Evolutionary conservation across 2,797 vertebrate genomes (phyloP).

Genomic region (Philypnodon macrostomus): DNA sequence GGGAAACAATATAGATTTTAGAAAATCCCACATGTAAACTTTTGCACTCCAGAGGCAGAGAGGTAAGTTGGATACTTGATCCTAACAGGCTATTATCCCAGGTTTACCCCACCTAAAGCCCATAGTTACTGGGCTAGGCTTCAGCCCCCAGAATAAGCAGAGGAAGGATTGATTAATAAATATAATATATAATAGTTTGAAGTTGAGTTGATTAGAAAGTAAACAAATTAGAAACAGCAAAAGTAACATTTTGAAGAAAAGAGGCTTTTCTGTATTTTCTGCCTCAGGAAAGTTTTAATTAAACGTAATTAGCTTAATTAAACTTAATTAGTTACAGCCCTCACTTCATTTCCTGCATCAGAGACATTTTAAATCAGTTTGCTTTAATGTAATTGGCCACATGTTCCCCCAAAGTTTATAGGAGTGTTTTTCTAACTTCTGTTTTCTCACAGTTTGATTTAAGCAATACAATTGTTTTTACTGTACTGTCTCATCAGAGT

Average conservation of each 20-base stretch:
- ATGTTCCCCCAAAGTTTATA: not conserved
- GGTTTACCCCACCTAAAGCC: not conserved
- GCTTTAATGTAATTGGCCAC: not conserved
- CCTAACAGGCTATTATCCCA: not conserved
- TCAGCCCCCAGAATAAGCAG: too few relatives aligned
- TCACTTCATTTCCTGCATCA: conserved; percentile 19
- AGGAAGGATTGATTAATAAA: too few relatives aligned
- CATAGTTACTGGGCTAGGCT: too few relatives aligned
- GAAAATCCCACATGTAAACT: not conserved
- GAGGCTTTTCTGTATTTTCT: conserved; percentile 16
- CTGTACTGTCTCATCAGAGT: too few relatives aligned
- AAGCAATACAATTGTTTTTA: too few relatives aligned
- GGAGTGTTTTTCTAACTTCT: too few relatives aligned
- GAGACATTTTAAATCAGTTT: conserved; percentile 16
- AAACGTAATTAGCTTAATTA: conserved; percentile 17
- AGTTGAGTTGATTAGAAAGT: too few relatives aligned
- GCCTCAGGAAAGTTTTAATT: conserved; percentile 23
- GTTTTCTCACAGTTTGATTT: too few relatives aligned
- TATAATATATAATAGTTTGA: too few relatives aligned
- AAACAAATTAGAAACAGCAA: not conserved
- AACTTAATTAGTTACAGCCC: conserved; percentile 2
- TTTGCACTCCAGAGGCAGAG: too few relatives aligned
- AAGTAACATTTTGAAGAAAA: not conserved
- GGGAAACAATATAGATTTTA: not conserved
- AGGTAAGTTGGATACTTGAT: too few relatives aligned